phyloP scores from a whole-genome alignment of 2,797 vertebrate genomes.

The Ceyx erithaca region DNA sequence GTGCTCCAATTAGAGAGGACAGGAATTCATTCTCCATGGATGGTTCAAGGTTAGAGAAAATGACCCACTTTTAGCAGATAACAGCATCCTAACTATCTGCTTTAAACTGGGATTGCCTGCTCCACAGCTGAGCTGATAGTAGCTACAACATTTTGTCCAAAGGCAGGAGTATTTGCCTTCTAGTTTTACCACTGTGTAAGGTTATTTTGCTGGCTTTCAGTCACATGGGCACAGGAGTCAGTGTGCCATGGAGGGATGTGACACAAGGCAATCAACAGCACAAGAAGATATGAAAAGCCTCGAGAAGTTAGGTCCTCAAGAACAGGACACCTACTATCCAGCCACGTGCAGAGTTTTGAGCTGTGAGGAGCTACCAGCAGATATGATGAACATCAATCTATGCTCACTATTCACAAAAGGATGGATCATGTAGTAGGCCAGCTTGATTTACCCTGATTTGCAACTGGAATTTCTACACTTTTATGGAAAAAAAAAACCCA shows the following conservation, averaged over 20 bases:
- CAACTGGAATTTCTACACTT: conserved; percentile 61
- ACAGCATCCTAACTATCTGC: conserved; percentile 55
- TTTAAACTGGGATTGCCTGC: conserved; percentile 53
- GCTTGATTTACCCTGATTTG: conserved; percentile 74
- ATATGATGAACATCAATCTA: conserved; percentile 38
- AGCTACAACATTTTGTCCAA: conserved; percentile 48
- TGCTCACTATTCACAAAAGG: conserved; percentile 31
- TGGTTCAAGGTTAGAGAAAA: conserved; percentile 64
- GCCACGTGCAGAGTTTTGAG: neutral
- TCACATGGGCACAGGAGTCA: conserved; percentile 1
- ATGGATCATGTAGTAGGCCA: conserved; percentile 56
- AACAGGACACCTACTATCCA: neutral
- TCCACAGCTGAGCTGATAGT: conserved; percentile 33
- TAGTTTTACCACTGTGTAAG: conserved; percentile 22
- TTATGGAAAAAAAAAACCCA: neutral
- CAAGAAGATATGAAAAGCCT: neutral
- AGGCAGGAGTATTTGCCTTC: conserved; percentile 28
- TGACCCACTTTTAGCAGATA: conserved; percentile 62
- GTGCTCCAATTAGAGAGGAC: conserved; percentile 32
- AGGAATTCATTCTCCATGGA: conserved; percentile 6
- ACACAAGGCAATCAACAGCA: conserved; percentile 41
- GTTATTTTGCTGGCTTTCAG: conserved; percentile 28
- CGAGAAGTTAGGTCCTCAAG: neutral
- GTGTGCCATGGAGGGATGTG: conserved; percentile 13
- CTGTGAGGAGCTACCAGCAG: conserved; percentile 8